These are phyloP conservation scores for Morphnarchus princeps DNA, from an alignment of 2,113 vertebrate species.

Conservation along the genomic window DNA sequence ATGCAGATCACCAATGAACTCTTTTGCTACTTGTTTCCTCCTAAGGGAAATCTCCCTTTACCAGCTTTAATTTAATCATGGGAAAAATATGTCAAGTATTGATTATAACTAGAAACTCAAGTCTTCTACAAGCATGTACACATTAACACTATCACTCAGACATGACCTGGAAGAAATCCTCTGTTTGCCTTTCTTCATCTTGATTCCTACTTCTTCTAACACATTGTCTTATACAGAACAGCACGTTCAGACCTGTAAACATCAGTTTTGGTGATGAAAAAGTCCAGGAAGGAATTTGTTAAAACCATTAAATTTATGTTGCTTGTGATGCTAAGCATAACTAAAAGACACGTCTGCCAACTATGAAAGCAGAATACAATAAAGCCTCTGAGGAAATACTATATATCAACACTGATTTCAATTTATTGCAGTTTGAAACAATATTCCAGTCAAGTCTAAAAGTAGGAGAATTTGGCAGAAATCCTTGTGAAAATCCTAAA, in stretches of 20 bases:
- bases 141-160: not conserved
- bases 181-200: not conserved
- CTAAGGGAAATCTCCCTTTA: slow-evolving; percentile 2
- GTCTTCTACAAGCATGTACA: not conserved
- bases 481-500: not conserved
- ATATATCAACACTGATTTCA: not conserved
- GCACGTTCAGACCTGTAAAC: slow-evolving; percentile 5
- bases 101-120: slow-evolving; percentile 22
- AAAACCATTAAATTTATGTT: not conserved
- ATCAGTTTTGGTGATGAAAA: slow-evolving; percentile 11
- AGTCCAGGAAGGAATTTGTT: slow-evolving; percentile 26
- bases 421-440: not conserved
- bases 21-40: not conserved
- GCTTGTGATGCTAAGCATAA: not conserved
- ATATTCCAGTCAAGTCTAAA: not conserved
- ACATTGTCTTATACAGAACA: not conserved
- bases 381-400: not conserved
- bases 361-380: not conserved
- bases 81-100: slow-evolving; percentile 14
- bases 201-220: not conserved
- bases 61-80: slow-evolving; percentile 27
- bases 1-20: not conserved
- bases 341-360: not conserved
- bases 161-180: slow-evolving; percentile 31
- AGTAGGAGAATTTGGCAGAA: not conserved